Percentiles rank a stretch among this genome's conserved stretches.
These are phyloP conservation scores for Vanessa tameamea DNA, from an alignment of 1,140 invertebrate genomes.

Conservation along the genomic window DNA sequence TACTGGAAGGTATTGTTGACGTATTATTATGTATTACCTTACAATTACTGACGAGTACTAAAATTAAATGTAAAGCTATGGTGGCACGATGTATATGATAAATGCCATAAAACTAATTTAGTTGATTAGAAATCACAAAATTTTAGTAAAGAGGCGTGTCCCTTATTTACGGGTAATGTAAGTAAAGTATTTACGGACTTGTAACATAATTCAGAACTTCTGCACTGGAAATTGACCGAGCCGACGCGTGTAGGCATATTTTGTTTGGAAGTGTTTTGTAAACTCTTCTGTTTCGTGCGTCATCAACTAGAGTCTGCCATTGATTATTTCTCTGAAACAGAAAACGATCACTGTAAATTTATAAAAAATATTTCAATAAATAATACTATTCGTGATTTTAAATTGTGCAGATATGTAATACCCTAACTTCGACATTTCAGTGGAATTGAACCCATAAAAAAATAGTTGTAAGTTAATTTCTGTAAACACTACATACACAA, in stretches of 20 bases:
- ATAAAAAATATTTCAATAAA: background rate
- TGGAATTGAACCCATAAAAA: too few species aligned
- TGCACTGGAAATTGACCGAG: conserved; percentile 38
- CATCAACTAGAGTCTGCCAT: conserved; percentile 69
- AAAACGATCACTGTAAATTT: conserved; percentile 15
- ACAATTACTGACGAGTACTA: background rate
- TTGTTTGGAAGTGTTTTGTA: conserved; percentile 54
- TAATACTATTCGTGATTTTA: too few species aligned
- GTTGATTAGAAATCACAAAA: background rate
- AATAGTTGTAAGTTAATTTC: too few species aligned
- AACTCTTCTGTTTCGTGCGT: conserved; percentile 59
- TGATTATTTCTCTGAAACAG: conserved; percentile 64
- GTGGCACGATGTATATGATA: background rate
- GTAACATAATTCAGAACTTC: conserved; percentile 47
- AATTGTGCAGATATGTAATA: too few species aligned
- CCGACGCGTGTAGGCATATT: conserved; percentile 51
- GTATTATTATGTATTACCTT: background rate
- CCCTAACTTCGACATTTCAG: too few species aligned
- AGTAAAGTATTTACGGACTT: background rate
- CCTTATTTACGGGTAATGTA: background rate
- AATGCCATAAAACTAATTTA: background rate
- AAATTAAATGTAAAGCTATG: background rate
- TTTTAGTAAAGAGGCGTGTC: background rate
- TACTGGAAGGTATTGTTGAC: too few species aligned
- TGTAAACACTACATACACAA: too few species aligned